Conservation (phyloP, 2,888 invertebrate species). For the Tinea trinotella region DNA sequence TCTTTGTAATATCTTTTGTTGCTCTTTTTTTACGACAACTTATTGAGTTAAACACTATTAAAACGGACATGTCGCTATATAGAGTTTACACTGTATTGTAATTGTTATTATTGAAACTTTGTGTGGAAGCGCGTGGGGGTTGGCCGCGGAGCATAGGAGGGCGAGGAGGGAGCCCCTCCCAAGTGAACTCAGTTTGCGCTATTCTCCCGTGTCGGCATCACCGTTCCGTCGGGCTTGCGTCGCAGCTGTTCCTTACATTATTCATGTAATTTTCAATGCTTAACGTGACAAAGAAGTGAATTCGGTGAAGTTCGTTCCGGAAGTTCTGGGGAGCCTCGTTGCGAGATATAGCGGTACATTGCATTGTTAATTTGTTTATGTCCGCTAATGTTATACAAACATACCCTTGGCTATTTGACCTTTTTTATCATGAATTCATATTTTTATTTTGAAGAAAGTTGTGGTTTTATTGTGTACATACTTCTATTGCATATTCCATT, state of each 20-base stretch:
- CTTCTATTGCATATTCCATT: too few species aligned
- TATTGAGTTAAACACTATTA: too few species aligned
- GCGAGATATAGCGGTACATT: constrained; percentile 45
- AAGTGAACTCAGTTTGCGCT: constrained; percentile 59
- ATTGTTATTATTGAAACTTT: constrained; percentile 37
- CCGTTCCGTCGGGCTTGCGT: constrained; percentile 55
- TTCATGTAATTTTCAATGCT: constrained; percentile 27
- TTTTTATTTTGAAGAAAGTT: too few species aligned
- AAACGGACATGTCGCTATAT: too few species aligned
- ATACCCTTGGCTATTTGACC: background rate
- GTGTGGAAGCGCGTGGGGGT: constrained; percentile 29
- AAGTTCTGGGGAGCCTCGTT: constrained; percentile 33
- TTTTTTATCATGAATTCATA: too few species aligned
- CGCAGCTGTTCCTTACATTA: constrained; percentile 52
- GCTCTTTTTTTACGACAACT: too few species aligned
- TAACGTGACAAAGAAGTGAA: constrained; percentile 56
- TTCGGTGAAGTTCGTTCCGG: constrained; percentile 55
- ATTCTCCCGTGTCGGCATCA: constrained; percentile 60
- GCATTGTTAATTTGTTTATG: constrained; percentile 22
- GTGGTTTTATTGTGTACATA: too few species aligned
- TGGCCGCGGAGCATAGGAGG: constrained; percentile 25
- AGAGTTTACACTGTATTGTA: too few species aligned
- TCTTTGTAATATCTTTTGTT: too few species aligned
- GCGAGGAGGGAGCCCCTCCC: constrained; percentile 24
- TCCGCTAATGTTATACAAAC: background rate